Evolutionary conservation across 2,888 invertebrate genomes (phyloP), one percentile per base, ranked within the genome.

Genomic region (Callosobruchus maculatus): DNA sequence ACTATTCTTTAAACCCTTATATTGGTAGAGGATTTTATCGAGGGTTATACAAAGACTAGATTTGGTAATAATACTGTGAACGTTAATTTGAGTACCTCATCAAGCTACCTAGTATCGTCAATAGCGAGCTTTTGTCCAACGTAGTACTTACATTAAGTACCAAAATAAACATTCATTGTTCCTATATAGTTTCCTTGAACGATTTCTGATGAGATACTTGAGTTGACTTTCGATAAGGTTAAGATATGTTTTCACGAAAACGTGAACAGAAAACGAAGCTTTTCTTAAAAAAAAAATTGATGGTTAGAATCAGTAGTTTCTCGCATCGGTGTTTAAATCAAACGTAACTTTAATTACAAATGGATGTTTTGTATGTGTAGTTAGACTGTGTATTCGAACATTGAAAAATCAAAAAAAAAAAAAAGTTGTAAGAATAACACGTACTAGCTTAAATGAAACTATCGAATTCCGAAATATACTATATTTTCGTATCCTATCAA

Each of bases 401-500:
- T 75, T 74, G 74, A 74, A 77, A 68, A 68, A 68, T 21, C 2
- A 1, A 13, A 72, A 74, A 73, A 77, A 74, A 74, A 74, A 76
- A 21, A 67, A 72, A 30, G 67, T 1, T 20, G 21, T 22, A 18
- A 20, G 31, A 13, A 31, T 49, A 72, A 68, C 68, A 21, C 82
- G 82, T 83, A 81, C 79, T 81, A 81, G 83, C 82, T 82, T 81
- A 68, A 21, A 78, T 74, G 71, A 78, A 80, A 80, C 82, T 84
- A 84, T 83, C 84, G 84, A 85, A 85, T 84, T 85, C 83, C 84
- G 84, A 84, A 84, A 83, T 79, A 82, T 79, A 84, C 83, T 86
- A 86, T 86, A 86, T 86, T 86, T 86, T 86, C 86, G 83, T 86
- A 85, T 83, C 81, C 82, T 84, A 81, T 80, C 76, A 80, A 68